A percentile compares a stretch with the other conserved stretches of the same genome.
phyloP scores from a whole-genome alignment of 2,113 vertebrate species.

The Myrmophylax atrothorax region DNA sequence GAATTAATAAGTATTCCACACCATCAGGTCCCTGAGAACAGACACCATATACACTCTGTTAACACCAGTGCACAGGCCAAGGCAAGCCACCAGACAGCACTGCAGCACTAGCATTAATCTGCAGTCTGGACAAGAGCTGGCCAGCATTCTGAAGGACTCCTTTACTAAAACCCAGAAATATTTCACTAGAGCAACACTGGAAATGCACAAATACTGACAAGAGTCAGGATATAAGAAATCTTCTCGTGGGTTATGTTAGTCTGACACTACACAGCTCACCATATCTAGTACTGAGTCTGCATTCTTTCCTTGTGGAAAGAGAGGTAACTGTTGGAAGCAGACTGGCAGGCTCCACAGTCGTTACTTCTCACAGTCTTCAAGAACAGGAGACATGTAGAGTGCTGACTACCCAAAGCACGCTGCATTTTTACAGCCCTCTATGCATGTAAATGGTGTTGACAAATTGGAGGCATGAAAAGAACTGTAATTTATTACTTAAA shows the following conservation, averaged over 20 bases:
- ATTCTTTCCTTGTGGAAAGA: background rate
- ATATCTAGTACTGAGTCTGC: background rate
- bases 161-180: background rate
- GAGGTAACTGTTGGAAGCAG: background rate
- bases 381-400: background rate
- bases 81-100: background rate
- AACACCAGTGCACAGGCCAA: background rate
- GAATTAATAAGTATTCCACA: constrained; percentile 90
- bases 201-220: background rate
- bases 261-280: background rate
- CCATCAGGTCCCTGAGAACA: constrained; percentile 89
- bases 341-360: background rate
- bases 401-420: background rate
- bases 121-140: background rate
- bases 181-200: background rate
- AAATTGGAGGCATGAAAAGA: background rate
- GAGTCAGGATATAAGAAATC: background rate
- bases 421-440: background rate
- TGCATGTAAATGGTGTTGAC: background rate
- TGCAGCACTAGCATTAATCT: background rate
- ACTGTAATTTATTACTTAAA: background rate
- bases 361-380: background rate
- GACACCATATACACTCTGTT: background rate
- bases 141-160: background rate
- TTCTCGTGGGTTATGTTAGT: background rate